phyloP scores from a whole-genome alignment of 1,140 invertebrate species.

The Drosophila willistoni region DNA sequence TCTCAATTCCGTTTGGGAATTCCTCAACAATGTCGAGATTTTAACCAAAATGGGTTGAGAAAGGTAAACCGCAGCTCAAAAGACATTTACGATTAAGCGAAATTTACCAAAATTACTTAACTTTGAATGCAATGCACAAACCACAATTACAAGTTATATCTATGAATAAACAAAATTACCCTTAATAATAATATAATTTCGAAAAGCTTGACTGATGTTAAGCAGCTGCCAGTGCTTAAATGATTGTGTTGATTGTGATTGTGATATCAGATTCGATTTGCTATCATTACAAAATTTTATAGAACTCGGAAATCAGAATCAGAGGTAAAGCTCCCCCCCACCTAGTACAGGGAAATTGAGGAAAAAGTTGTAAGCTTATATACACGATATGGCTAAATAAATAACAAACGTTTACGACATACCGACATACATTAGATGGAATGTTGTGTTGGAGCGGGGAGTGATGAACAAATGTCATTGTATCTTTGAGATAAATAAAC shows the following conservation, averaged over 20 bases:
- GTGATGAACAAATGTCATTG: slow-evolving; percentile 16
- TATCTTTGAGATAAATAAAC: slow-evolving; percentile 57
- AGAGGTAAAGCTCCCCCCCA: too few relatives aligned
- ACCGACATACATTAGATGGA: not conserved
- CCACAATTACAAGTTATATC: not conserved
- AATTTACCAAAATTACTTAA: not conserved
- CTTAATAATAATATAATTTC: not conserved
- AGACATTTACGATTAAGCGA: not conserved
- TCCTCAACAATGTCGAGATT: not conserved
- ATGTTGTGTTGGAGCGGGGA: not conserved
- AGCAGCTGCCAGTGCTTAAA: not conserved
- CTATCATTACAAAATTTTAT: not conserved
- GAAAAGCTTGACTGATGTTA: not conserved
- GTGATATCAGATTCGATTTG: too few relatives aligned
- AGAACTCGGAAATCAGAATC: not conserved
- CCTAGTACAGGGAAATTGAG: not conserved
- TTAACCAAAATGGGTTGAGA: not conserved
- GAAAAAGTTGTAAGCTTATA: slow-evolving; percentile 39
- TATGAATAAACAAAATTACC: not conserved
- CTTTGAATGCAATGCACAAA: not conserved
- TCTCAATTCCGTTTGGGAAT: not conserved
- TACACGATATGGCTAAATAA: slow-evolving; percentile 49
- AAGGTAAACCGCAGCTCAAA: not conserved
- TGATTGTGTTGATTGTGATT: too few relatives aligned
- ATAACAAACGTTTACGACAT: slow-evolving; percentile 29